Base-by-base conservation (phyloP, 1,140 invertebrate species). In the Spodoptera frugiperda region DNA sequence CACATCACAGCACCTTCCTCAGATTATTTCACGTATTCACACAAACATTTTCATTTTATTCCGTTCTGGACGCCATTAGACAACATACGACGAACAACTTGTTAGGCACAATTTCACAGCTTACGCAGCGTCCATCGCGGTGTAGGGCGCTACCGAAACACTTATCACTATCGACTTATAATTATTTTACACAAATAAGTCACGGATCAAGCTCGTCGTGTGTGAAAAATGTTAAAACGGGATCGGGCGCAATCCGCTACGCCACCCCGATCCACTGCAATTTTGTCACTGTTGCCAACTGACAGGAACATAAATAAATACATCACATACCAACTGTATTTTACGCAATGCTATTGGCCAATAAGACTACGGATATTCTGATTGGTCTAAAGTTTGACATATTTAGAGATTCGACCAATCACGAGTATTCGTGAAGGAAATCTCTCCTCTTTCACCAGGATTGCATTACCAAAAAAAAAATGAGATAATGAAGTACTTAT, bases 241-340 rank as follows among this genome's bases (percentile, higher is more conserved):
- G 83, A 86, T 81, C 77, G 49, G 86, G 76, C 81, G 74, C 79
- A 81, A 88, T 86, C 87, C 89, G 87, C 89, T 91, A 91, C 70
- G 57, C 77, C 79, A 82, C 78, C 80, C 80, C 78, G 82, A 86
- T 79, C 70, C 68, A 74, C 85, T 85, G 84, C 80, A 78, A 86
- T 87, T 89, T 79, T 82, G 84, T 82, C 85, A 88, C 80, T 87
- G 79, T 84, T 90, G 82, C 88, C 87, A 91, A 89, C 85, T 70
- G 79, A 61, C 81, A 72, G 78, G 83, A 83, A 82, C 82, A 87
- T 87, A 89, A 89, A 91, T 89, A 91, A 91, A 89, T 90, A 90
- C 76, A 78, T 85, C 57, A 75, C 54, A 55, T 44, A 74, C 88
- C 87, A 87, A 86, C 78, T 65, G 44, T 12, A 19, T n/a, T 48